These are phyloP conservation scores for Trichechus manatus DNA, from an alignment of 2,113 vertebrate genomes.

Conservation along the genomic window DNA sequence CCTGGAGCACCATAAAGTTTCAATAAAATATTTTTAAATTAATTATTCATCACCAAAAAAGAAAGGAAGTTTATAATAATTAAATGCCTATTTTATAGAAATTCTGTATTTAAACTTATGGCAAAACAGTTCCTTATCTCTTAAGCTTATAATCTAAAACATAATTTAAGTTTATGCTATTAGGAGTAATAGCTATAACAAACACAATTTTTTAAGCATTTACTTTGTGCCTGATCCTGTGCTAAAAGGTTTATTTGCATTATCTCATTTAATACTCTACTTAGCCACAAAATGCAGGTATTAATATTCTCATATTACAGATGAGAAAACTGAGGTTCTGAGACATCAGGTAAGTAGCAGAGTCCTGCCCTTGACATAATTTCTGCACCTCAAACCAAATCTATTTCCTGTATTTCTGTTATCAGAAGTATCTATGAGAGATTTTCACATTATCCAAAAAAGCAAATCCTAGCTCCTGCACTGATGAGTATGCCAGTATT, in stretches of 20 bases:
- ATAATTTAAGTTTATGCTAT: neutral
- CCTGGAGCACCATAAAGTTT: neutral
- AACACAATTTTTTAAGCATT: neutral
- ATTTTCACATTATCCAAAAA: neutral
- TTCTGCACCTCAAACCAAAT: constrained; percentile 29
- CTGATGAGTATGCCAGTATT: neutral
- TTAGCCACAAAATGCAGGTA: neutral
- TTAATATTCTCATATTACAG: neutral
- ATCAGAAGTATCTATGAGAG: neutral
- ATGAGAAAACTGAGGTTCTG: neutral
- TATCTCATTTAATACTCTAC: neutral
- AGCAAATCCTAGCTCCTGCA: neutral
- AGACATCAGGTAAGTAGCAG: neutral
- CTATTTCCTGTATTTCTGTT: neutral
- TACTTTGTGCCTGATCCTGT: neutral
- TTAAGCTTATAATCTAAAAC: neutral
- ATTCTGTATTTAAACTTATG: neutral
- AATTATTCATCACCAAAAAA: neutral
- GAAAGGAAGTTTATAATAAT: neutral
- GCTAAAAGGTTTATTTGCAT: neutral
- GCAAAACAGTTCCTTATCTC: neutral
- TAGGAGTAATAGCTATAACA: neutral
- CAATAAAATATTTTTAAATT: neutral
- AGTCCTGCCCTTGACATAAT: neutral
- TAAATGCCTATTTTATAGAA: neutral